Conservation (phyloP, 2,888 invertebrate genomes). For the Parascotia fuliginaria region DNA sequence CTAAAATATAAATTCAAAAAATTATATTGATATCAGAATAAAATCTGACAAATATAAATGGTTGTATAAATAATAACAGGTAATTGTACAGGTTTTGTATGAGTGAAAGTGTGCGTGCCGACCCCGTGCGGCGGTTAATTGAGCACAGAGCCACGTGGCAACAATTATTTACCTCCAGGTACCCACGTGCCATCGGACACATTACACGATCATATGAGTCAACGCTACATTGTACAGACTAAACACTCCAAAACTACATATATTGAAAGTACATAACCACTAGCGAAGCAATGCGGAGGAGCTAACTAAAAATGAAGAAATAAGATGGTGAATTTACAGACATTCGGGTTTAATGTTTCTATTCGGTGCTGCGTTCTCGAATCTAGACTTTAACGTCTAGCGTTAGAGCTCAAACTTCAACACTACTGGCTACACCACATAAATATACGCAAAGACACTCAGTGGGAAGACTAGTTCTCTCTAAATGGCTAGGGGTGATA, state of each 20-base stretch:
- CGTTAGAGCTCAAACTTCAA: slow-evolving; percentile 57
- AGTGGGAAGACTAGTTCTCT: slow-evolving; percentile 48
- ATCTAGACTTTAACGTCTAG: slow-evolving; percentile 57
- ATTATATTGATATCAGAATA: slow-evolving; percentile 13
- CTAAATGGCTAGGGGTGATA: slow-evolving; percentile 49
- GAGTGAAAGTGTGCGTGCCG: slow-evolving; percentile 64
- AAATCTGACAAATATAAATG: slow-evolving; percentile 34
- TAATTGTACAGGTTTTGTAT: slow-evolving; percentile 59
- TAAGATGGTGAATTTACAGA: slow-evolving; percentile 81
- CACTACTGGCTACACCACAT: slow-evolving; percentile 44
- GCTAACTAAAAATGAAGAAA: slow-evolving; percentile 83
- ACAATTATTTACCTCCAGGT: slow-evolving; percentile 82
- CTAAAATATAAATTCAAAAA: neutral
- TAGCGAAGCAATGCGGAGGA: slow-evolving; percentile 77
- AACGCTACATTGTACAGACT: slow-evolving; percentile 37
- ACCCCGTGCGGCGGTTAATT: slow-evolving; percentile 73
- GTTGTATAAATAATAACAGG: slow-evolving; percentile 53
- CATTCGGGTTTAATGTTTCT: slow-evolving; percentile 78
- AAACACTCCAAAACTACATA: slow-evolving; percentile 46
- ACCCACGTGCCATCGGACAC: slow-evolving; percentile 66
- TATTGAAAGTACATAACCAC: slow-evolving; percentile 54
- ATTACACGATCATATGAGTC: slow-evolving; percentile 25
- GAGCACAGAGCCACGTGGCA: slow-evolving; percentile 75
- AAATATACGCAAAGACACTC: slow-evolving; percentile 59
- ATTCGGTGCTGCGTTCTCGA: slow-evolving; percentile 39